Evolutionary conservation across 2,888 invertebrate species (phyloP).

Genomic region (Drosophila nigricruria): DNA sequence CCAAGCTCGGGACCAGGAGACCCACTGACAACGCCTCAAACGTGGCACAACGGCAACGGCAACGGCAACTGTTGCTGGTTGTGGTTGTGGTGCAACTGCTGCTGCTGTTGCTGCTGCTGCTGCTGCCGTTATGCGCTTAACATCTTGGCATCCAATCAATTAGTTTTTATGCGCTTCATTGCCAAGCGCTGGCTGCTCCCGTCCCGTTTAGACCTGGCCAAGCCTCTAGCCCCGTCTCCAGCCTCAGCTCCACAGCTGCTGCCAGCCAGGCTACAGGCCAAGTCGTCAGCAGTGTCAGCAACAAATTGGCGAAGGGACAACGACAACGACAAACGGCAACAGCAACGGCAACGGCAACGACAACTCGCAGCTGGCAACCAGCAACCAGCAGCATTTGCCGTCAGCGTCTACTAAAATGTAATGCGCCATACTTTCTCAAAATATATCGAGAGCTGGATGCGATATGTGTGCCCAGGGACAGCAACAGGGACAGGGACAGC

Average conservation of each 20-base stretch:
- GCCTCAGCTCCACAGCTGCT: constrained; percentile 6
- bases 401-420: constrained; percentile 63
- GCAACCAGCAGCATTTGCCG: constrained; percentile 63
- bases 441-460: constrained; percentile 42
- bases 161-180: constrained; percentile 81
- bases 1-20: constrained; percentile 39
- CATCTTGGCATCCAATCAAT: constrained; percentile 81
- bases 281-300: constrained; percentile 75
- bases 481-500: not conserved
- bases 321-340: constrained; percentile 32
- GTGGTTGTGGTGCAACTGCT: constrained; percentile 8
- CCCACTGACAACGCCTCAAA: constrained; percentile 65
- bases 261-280: constrained; percentile 36
- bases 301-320: constrained; percentile 79
- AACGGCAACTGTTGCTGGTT: constrained; percentile 53
- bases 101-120: constrained; percentile 15
- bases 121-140: constrained; percentile 75
- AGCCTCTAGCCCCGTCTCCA: constrained; percentile 45
- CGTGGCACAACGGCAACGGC: constrained; percentile 51
- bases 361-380: constrained; percentile 69
- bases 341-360: constrained; percentile 44
- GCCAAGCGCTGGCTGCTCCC: constrained; percentile 53
- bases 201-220: constrained; percentile 59
- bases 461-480: constrained; percentile 22
- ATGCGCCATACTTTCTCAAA: constrained; percentile 71